Evolutionary conservation across 2,888 invertebrate genomes (phyloP).

Genomic region (Meteorus cinctellus): DNA sequence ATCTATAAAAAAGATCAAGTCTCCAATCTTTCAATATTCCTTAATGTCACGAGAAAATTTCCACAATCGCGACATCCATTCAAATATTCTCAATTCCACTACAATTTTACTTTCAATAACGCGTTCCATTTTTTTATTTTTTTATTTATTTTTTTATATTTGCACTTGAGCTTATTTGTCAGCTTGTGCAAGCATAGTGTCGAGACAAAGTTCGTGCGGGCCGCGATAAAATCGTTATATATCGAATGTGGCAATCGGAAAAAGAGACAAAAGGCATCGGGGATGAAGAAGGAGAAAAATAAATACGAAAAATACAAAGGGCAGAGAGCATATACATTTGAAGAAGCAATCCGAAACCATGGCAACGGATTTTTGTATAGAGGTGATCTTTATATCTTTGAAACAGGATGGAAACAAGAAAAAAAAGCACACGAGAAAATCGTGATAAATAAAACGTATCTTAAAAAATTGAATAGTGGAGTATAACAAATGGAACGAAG

Average conservation of each 20-base stretch:
- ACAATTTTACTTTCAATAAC: background rate
- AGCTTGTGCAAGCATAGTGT: conserved; percentile 9
- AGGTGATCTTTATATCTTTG: background rate
- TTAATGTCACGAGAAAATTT: too few relatives aligned
- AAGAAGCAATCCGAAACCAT: background rate
- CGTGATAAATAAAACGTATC: background rate
- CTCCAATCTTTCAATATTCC: too few relatives aligned
- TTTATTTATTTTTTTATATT: background rate
- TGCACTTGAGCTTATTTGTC: conserved; percentile 10
- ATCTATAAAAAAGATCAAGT: too few relatives aligned
- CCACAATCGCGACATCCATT: too few relatives aligned
- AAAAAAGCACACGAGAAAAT: background rate
- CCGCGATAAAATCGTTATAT: conserved; percentile 35
- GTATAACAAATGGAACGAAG: background rate
- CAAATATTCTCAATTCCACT: background rate
- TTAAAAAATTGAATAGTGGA: background rate
- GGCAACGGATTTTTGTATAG: background rate
- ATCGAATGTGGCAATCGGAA: conserved; percentile 33
- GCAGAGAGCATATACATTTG: background rate
- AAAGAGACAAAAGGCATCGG: background rate
- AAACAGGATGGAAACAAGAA: background rate
- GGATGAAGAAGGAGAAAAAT: background rate
- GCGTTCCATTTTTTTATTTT: background rate
- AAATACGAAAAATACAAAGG: conserved; percentile 14
- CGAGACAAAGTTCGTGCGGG: conserved; percentile 41